Conservation (phyloP, 2,113 vertebrate genomes). For the Tachysurus fulvidraco region DNA sequence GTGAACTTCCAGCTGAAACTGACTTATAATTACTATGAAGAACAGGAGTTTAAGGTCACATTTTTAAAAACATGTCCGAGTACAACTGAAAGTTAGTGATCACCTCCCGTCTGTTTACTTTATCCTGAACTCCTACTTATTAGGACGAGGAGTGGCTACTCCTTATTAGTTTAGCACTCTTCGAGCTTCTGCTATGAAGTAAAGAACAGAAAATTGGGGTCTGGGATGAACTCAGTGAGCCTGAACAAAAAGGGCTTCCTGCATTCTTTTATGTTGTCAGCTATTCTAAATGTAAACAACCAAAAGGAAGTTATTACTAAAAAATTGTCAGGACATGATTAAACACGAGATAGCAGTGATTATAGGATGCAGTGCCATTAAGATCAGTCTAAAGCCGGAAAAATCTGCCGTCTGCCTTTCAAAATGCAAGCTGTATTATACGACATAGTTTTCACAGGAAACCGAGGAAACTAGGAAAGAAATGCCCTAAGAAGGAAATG, state of each 20-base stretch:
- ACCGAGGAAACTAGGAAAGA: background rate
- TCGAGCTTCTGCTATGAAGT: background rate
- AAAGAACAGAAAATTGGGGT: conserved; percentile 6
- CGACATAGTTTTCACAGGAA: background rate
- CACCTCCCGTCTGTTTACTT: background rate
- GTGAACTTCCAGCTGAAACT: background rate
- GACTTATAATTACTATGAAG: background rate
- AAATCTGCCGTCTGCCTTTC: background rate
- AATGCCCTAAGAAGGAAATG: conserved; percentile 28
- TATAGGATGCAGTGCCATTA: conserved; percentile 25
- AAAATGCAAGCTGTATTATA: no score
- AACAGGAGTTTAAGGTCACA: background rate
- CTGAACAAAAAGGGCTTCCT: conserved; percentile 36
- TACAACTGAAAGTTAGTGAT: no score
- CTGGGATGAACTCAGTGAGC: conserved; percentile 28
- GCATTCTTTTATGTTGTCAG: conserved; percentile 52
- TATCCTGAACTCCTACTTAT: background rate
- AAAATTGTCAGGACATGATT: conserved; percentile 56
- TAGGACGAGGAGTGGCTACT: background rate
- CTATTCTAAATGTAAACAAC: conserved; percentile 60
- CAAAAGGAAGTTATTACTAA: conserved; percentile 65
- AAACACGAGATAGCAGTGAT: conserved; percentile 53
- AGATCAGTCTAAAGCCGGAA: conserved; percentile 23
- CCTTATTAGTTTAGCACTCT: background rate
- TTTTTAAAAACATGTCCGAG: background rate